Evolutionary conservation across 1,140 invertebrate genomes (phyloP).

Genomic region (Lepidurus apus): DNA sequence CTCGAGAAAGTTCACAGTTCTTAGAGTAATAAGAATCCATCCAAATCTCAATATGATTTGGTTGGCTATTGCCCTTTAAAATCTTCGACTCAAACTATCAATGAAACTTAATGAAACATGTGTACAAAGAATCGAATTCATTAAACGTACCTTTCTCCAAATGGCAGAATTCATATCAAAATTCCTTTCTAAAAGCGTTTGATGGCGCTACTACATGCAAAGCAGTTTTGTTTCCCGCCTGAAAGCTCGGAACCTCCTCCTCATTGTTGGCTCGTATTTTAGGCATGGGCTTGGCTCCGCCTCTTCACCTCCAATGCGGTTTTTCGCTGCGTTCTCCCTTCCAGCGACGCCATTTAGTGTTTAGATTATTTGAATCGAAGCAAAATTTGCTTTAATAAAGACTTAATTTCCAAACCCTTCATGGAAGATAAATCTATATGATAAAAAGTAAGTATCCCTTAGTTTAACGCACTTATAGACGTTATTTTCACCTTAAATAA

Average conservation of each 20-base stretch:
- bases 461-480: not conserved
- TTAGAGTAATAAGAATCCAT: too few relatives aligned
- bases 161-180: too few relatives aligned
- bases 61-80: too few relatives aligned
- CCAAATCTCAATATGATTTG: too few relatives aligned
- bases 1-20: too few relatives aligned
- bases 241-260: not conserved
- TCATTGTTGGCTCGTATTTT: not conserved
- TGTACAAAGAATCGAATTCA: too few relatives aligned
- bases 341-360: conserved; percentile 20
- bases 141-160: too few relatives aligned
- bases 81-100: too few relatives aligned
- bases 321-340: not conserved
- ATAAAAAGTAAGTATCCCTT: not conserved
- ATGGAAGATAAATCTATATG: not conserved
- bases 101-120: too few relatives aligned
- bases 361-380: not conserved
- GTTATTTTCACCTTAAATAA: not conserved
- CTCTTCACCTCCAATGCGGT: not conserved
- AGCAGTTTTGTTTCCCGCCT: not conserved
- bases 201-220: not conserved
- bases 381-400: not conserved
- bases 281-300: not conserved
- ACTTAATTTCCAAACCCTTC: not conserved
- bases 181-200: too few relatives aligned